A percentile compares a stretch with the other conserved stretches of the same genome.
phyloP scores from a whole-genome alignment of 2,888 invertebrate genomes.

The Chrysolina oricalcia region DNA sequence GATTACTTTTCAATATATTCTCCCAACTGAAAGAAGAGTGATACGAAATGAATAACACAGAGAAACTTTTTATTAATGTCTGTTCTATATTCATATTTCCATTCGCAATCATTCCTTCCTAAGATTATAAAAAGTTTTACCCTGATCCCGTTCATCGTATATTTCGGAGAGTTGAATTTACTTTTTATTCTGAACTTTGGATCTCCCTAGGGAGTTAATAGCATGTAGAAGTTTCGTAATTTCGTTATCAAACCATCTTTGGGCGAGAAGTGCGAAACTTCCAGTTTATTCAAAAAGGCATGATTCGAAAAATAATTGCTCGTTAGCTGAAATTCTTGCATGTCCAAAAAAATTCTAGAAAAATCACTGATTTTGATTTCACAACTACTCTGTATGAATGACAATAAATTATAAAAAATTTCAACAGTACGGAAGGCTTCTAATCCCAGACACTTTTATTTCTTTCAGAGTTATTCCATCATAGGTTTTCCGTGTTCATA shows the following conservation, averaged over 20 bases:
- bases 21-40: constrained; percentile 50
- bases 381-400: too few relatives aligned
- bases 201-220: constrained; percentile 19
- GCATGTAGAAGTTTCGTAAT: constrained; percentile 24
- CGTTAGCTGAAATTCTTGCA: neutral
- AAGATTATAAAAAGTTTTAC: constrained; percentile 31
- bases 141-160: constrained; percentile 26
- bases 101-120: constrained; percentile 41
- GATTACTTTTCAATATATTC: constrained; percentile 56
- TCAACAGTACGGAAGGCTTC: too few relatives aligned
- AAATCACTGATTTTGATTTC: too few relatives aligned
- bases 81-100: constrained; percentile 54
- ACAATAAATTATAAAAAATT: too few relatives aligned
- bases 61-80: constrained; percentile 53
- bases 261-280: neutral
- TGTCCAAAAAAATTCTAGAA: too few relatives aligned
- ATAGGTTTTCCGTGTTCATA: too few relatives aligned
- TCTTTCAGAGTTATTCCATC: too few relatives aligned
- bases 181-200: constrained; percentile 13
- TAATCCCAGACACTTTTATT: too few relatives aligned
- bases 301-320: neutral
- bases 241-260: constrained; percentile 11
- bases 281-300: neutral
- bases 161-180: constrained; percentile 17
- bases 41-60: constrained; percentile 46